Evolutionary conservation across 1,140 invertebrate species (phyloP).

Genomic region (Drosophila albomicans): DNA sequence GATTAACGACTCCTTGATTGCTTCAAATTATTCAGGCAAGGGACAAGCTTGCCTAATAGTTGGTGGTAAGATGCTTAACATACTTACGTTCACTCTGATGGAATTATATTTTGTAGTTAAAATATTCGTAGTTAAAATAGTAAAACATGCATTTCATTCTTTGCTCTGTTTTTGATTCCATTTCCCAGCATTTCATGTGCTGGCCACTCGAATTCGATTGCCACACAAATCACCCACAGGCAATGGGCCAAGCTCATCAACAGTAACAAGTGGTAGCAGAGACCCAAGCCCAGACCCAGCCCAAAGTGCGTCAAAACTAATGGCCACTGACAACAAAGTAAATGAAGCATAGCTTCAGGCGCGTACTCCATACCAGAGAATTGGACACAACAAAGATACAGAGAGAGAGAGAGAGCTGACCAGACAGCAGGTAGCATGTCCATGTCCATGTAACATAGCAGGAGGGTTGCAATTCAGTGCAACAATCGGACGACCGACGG

Average conservation of each 20-base stretch:
- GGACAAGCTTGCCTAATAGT: slow-evolving; percentile 18
- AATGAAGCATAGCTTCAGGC: slow-evolving; percentile 72
- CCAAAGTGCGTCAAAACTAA: slow-evolving; percentile 80
- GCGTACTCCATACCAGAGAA: slow-evolving; percentile 26
- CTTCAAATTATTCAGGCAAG: slow-evolving; percentile 67
- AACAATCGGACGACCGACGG: slow-evolving; percentile 18
- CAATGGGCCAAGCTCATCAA: slow-evolving; percentile 43
- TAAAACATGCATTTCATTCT: too few relatives aligned
- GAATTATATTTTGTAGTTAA: too few relatives aligned
- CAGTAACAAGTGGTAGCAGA: slow-evolving; percentile 24
- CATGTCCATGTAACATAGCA: neutral
- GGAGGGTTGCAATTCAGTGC: slow-evolving; percentile 25
- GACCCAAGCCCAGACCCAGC: slow-evolving; percentile 22
- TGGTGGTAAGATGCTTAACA: slow-evolving; percentile 70
- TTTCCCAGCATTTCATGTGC: too few relatives aligned
- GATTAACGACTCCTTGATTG: slow-evolving; percentile 82
- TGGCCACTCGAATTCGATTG: slow-evolving; percentile 37
- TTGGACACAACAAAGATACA: neutral
- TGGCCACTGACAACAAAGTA: slow-evolving; percentile 79
- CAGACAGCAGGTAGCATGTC: neutral
- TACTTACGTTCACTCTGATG: slow-evolving; percentile 34
- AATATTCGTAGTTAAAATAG: too few relatives aligned
- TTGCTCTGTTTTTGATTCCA: too few relatives aligned
- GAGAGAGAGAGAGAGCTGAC: neutral
- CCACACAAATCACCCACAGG: slow-evolving; percentile 32